Base-by-base conservation (phyloP, 92 coral and sea anemone species). In the Porites rus region DNA sequence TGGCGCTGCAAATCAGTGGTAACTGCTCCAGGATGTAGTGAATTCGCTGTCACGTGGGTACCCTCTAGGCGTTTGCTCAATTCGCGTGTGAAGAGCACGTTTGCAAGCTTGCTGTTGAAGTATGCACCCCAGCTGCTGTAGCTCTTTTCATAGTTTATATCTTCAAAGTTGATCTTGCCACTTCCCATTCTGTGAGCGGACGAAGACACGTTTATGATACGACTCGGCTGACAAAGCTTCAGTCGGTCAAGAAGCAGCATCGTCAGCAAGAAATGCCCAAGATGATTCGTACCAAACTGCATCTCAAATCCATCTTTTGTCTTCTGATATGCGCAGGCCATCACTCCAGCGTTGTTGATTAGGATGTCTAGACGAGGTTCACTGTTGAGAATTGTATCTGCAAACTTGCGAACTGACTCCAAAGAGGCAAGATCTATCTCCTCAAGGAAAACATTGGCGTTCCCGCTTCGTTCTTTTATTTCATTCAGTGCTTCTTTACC, bases 231-330 rank as follows among this genome's bases (percentile, higher is more conserved):
- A 1, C 96, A 96, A 13, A 67, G 83, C 87, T 91, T 91, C 11
- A 96, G 69, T 25, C 88, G 91, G 65, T 96, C 95, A 62, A 94
- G 77, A 31, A 96, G 85, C 17, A 94, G 88, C 84, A 88, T 86
- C 1, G 98, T 94, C 69, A 96, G 98, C 6, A 96, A 91, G 69
- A 96, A 96, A 83, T 96, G 98, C n/a, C 98, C 98, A 51, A 96
- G 87, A 65, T 94, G 97, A 77, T 96, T 96, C 60, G 89, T 96
- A 28, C 93, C 98, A 31, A 96, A 80, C 78, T 92, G 95, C 94
- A 91, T 88, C 81, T 96, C 98, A 75, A 90, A 94, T 73, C 98
- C 98, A 58, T 96, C 98, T 75, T 90, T 84, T 10, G 94, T 96
- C 69, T 86, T 84, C 90, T 72, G 76, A 31, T 88, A 86, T 10